These are phyloP conservation scores for Drosophila hamatofila DNA, from an alignment of 2,888 invertebrate genomes.

Conservation along the genomic window DNA sequence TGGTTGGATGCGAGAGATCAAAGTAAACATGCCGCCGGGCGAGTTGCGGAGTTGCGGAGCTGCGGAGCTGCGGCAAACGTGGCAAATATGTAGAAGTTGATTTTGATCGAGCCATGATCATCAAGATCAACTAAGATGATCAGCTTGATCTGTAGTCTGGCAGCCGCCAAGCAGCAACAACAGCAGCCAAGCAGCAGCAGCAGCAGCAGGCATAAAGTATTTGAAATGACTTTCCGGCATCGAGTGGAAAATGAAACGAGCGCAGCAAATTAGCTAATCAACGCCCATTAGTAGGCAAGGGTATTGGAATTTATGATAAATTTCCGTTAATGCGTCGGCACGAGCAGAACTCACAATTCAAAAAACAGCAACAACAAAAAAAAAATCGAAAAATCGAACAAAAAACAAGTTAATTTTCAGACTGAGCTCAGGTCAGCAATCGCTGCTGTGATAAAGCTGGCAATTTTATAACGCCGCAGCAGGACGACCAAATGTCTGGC, in stretches of 20 bases:
- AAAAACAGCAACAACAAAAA: slow-evolving; percentile 52
- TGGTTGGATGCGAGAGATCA: slow-evolving; percentile 65
- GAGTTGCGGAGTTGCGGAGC: slow-evolving; percentile 11
- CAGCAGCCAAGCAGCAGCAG: slow-evolving; percentile 31
- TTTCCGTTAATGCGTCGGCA: slow-evolving; percentile 74
- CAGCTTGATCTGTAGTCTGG: slow-evolving; percentile 26
- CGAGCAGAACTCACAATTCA: slow-evolving; percentile 79
- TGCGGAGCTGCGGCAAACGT: slow-evolving; percentile 39
- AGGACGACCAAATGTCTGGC: slow-evolving; percentile 67
- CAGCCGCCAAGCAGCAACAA: slow-evolving; percentile 10
- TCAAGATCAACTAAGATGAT: slow-evolving; percentile 40
- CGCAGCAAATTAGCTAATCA: slow-evolving; percentile 81
- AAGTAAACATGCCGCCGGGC: slow-evolving; percentile 71
- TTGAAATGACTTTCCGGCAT: slow-evolving; percentile 71
- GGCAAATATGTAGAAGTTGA: slow-evolving; percentile 65
- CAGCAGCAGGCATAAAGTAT: slow-evolving; percentile 52
- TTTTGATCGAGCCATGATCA: slow-evolving; percentile 70
- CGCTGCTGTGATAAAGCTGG: slow-evolving; percentile 72
- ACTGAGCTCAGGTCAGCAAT: slow-evolving; percentile 21
- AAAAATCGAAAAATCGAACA: neutral
- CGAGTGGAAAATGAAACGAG: slow-evolving; percentile 76
- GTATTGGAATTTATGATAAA: slow-evolving; percentile 81
- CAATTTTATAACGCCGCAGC: slow-evolving; percentile 76
- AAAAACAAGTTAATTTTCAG: slow-evolving; percentile 76
- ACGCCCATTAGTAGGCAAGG: slow-evolving; percentile 78